Evolutionary conservation across 2,113 vertebrate species (phyloP), one percentile per base, ranked within the genome.

Genomic region (Onychorhynchus coronatus): DNA sequence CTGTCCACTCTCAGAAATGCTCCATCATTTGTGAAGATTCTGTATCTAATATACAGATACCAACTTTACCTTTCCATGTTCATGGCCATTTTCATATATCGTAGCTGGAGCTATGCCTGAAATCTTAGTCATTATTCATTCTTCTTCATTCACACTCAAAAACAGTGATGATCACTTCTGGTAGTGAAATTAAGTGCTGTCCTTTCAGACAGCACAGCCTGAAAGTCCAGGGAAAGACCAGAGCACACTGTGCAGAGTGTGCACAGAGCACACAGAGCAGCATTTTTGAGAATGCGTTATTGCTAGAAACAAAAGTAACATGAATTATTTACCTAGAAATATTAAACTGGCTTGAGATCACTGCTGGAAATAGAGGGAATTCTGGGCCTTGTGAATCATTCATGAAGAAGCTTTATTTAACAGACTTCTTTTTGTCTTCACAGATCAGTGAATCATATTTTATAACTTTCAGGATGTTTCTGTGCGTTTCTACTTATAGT

Each of bases 321-420:
- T 95, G 73, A 96, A 85, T 95, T 92, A 78, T 92, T 97, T 97
- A 97, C 76, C 28, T 62, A 50, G 74, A 76, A 88, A 87, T 91
- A 70, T 87, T 95, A 90, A 95, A 79, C 61, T 91, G 78, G 35
- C 77, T 96, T 77, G 61, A 96, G 91, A 91, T 55, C 76, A 27
- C 75, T 91, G 71, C 91, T 93, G 61, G 46, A 95, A 83, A 84
- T 42, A 59, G 88, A 83, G 35, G 65, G 71, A 94, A 41, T 85
- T 93, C 72, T 94, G 49, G 3, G 77, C n/a, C 66, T 76, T 66
- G 39, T 95, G 70, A 96, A 95, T 96, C 78, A 83, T 95, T 59
- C 73, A 58, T 85, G 59, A 80, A 73, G 59, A 78, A 73, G 49
- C 41, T 93, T 94, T 78, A 93, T 96, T 96, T 88, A 78, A 78